These are phyloP conservation scores for Melinopterus prodromus DNA, from an alignment of 2,888 invertebrate genomes.

Conservation along the genomic window DNA sequence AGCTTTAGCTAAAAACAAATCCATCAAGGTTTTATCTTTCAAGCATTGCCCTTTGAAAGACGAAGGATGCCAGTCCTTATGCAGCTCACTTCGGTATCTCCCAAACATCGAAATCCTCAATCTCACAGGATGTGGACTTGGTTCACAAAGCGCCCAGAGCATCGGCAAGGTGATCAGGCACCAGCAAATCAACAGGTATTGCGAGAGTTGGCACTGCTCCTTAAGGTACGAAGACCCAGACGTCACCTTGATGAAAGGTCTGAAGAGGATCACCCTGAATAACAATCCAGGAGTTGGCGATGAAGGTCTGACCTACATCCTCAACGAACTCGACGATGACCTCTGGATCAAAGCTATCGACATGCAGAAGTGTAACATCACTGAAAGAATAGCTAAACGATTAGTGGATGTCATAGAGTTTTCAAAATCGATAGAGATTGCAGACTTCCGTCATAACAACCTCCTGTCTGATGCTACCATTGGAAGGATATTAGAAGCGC, in stretches of 20 bases:
- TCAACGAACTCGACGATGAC: slow-evolving; percentile 78
- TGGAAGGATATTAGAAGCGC: slow-evolving; percentile 52
- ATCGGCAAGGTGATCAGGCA: slow-evolving; percentile 72
- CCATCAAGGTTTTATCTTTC: slow-evolving; percentile 73
- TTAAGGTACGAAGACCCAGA: slow-evolving; percentile 79
- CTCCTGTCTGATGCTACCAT: slow-evolving; percentile 49
- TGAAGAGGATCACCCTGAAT: slow-evolving; percentile 74
- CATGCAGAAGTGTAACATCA: slow-evolving; percentile 77
- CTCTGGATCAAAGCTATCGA: slow-evolving; percentile 84
- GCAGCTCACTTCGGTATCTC: slow-evolving; percentile 71
- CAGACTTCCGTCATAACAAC: slow-evolving; percentile 73
- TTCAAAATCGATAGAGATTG: slow-evolving; percentile 72
- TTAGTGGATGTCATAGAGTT: slow-evolving; percentile 69
- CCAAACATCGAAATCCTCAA: slow-evolving; percentile 75
- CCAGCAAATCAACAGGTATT: slow-evolving; percentile 69
- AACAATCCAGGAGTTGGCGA: slow-evolving; percentile 75
- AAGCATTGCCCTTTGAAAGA: slow-evolving; percentile 75
- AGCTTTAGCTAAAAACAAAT: slow-evolving; percentile 70
- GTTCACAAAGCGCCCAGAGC: slow-evolving; percentile 68
- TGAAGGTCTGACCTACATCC: slow-evolving; percentile 67
- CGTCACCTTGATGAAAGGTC: slow-evolving; percentile 75
- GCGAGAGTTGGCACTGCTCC: slow-evolving; percentile 84
- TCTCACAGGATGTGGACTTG: slow-evolving; percentile 73
- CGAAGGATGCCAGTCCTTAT: slow-evolving; percentile 75
- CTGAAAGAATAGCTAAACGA: slow-evolving; percentile 66